A percentile compares a stretch with the other conserved stretches of the same genome.
Conservation (phyloP, 2,888 invertebrate genomes). For the Coelopa pilipes region DNA sequence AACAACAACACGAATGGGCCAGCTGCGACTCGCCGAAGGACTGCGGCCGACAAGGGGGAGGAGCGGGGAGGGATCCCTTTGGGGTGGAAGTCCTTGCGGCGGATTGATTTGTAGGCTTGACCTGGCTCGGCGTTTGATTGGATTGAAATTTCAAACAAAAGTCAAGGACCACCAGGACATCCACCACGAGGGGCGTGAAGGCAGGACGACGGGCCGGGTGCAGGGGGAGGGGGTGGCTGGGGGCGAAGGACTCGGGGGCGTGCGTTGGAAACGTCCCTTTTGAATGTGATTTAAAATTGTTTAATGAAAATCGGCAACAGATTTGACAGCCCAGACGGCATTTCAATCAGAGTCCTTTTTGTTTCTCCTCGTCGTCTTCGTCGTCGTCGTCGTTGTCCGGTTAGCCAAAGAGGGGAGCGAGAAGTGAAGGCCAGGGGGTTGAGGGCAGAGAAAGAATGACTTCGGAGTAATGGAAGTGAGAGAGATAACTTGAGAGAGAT, state of each 20-base stretch:
- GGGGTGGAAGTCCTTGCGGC: conserved; percentile 42
- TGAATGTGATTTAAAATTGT: conserved; percentile 29
- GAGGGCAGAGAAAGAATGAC: no score
- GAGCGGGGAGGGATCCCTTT: neutral
- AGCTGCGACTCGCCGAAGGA: neutral
- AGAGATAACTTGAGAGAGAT: no score
- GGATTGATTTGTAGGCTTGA: conserved; percentile 64
- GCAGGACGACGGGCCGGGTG: neutral
- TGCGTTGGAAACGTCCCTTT: conserved; percentile 3
- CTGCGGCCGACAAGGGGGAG: neutral
- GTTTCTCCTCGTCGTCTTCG: no score
- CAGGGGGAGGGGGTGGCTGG: neutral
- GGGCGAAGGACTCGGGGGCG: neutral
- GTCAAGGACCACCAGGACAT: neutral
- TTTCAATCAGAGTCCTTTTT: no score
- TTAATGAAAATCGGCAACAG: conserved; percentile 19
- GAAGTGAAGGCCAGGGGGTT: no score
- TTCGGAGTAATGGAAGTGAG: no score
- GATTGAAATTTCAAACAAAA: conserved; percentile 59
- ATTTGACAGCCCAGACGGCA: conserved; percentile 7
- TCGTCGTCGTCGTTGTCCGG: no score
- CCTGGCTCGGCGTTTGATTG: conserved; percentile 60
- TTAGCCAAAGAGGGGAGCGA: no score
- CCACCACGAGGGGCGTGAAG: neutral
- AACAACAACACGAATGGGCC: neutral